Conservation (phyloP, 2,113 vertebrate species). For the Hydrolagus affinis region DNA sequence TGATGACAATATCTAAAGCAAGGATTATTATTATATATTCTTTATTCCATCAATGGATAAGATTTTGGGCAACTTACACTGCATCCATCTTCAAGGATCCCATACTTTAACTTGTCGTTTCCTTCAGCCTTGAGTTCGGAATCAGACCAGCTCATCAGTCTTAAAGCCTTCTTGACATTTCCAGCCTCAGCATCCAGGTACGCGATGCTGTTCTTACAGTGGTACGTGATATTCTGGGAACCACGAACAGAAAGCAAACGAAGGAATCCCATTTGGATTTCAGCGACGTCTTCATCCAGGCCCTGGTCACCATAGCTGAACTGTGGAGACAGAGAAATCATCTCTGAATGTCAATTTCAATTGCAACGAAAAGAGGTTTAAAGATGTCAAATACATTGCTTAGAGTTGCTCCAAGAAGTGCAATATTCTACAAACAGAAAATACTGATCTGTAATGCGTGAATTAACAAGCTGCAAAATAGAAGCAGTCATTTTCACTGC, state of each 20-base stretch:
- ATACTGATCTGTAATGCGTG: too few species aligned
- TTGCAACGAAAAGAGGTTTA: too few species aligned
- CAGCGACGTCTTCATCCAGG: conserved; percentile 60
- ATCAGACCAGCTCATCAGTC: conserved; percentile 62
- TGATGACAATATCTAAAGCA: too few species aligned
- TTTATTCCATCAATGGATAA: neutral
- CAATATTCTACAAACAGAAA: too few species aligned
- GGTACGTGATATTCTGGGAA: conserved; percentile 68
- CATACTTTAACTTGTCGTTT: conserved; percentile 63
- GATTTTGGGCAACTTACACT: conserved; percentile 52
- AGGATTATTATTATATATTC: too few species aligned
- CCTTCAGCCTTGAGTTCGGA: conserved; percentile 71
- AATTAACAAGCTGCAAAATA: too few species aligned
- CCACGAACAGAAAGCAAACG: conserved; percentile 65
- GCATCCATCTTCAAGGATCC: conserved; percentile 66
- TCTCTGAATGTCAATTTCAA: neutral
- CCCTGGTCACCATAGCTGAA: conserved; percentile 63
- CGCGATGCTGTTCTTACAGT: conserved; percentile 73
- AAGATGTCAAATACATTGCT: too few species aligned
- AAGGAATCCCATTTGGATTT: conserved; percentile 69
- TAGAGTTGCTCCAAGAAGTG: too few species aligned
- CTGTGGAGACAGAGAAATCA: conserved; percentile 40
- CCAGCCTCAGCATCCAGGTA: conserved; percentile 64
- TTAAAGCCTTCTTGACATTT: conserved; percentile 67
- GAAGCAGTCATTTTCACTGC: too few species aligned